phyloP scores from a whole-genome alignment of 2,888 invertebrate species.

The Branchellion lobata region DNA sequence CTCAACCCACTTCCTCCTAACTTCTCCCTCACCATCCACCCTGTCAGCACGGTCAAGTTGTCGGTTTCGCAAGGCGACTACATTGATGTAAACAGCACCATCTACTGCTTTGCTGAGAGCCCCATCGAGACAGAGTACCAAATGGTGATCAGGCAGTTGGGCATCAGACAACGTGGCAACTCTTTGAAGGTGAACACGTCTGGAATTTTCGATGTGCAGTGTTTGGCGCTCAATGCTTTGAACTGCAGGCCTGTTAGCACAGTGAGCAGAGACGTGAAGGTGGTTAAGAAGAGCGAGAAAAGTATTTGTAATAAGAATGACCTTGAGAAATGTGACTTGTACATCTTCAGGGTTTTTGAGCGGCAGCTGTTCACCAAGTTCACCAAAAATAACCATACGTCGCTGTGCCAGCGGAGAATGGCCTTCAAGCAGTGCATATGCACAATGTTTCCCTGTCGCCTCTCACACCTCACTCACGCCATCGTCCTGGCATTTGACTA shows the following conservation, averaged over 20 bases:
- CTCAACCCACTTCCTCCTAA: background rate
- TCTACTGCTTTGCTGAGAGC: background rate
- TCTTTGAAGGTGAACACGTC: background rate
- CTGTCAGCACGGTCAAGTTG: background rate
- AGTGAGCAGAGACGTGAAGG: background rate
- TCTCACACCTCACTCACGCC: background rate
- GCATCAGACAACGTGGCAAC: background rate
- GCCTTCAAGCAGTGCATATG: background rate
- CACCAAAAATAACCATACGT: background rate
- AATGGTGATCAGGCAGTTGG: background rate
- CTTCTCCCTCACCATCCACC: background rate
- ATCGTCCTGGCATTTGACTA: background rate
- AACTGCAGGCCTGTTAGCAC: background rate
- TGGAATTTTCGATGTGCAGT: background rate
- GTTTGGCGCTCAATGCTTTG: background rate
- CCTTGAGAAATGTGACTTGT: background rate
- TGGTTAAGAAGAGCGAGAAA: background rate
- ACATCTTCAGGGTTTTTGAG: background rate
- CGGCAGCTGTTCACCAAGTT: background rate
- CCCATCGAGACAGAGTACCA: background rate
- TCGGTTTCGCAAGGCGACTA: background rate
- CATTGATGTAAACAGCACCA: background rate
- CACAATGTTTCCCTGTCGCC: background rate
- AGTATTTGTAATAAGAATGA: background rate
- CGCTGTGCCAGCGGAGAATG: background rate